Evolutionary conservation across 2,113 vertebrate species (phyloP).

Genomic region (Brachyhypopomus gauderio): DNA sequence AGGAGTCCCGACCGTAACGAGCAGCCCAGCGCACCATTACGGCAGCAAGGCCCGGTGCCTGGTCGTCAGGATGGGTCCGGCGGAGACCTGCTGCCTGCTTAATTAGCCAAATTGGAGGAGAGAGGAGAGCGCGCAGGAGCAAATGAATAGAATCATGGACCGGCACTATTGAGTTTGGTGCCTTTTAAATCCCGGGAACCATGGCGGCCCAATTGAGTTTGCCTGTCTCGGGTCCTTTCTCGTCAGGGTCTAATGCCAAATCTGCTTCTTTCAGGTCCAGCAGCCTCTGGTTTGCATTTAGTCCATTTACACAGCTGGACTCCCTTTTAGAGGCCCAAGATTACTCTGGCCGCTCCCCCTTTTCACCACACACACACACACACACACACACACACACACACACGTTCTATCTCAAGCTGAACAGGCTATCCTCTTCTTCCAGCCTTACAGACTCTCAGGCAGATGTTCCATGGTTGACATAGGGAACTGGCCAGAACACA

Average conservation of each 20-base stretch:
- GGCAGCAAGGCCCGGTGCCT: conserved; percentile 39
- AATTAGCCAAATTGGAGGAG: conserved; percentile 58
- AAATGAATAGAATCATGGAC: conserved; percentile 58
- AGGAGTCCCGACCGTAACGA: conserved; percentile 11
- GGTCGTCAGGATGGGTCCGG: conserved; percentile 38
- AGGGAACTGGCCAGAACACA: conserved; percentile 8
- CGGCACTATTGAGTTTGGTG: conserved; percentile 56
- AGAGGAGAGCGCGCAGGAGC: conserved; percentile 47
- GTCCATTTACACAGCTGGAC: conserved; percentile 33
- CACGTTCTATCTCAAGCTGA: too few relatives aligned
- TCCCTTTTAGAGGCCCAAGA: conserved; percentile 26
- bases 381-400: conserved; percentile 14
- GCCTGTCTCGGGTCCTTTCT: conserved; percentile 53
- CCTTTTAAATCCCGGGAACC: conserved; percentile 58
- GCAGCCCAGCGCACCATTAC: conserved; percentile 14
- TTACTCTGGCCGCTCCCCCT: conserved; percentile 22
- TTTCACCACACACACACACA: conserved; percentile 12
- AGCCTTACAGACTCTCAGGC: too few relatives aligned
- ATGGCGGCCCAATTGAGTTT: conserved; percentile 55
- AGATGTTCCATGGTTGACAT: neutral
- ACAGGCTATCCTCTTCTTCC: too few relatives aligned
- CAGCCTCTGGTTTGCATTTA: conserved; percentile 60
- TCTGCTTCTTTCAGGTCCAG: conserved; percentile 54
- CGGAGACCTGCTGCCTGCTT: conserved; percentile 40
- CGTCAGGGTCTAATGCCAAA: conserved; percentile 55